phyloP scores from a whole-genome alignment of 2,888 invertebrate species.

The Deilephila porcellus region DNA sequence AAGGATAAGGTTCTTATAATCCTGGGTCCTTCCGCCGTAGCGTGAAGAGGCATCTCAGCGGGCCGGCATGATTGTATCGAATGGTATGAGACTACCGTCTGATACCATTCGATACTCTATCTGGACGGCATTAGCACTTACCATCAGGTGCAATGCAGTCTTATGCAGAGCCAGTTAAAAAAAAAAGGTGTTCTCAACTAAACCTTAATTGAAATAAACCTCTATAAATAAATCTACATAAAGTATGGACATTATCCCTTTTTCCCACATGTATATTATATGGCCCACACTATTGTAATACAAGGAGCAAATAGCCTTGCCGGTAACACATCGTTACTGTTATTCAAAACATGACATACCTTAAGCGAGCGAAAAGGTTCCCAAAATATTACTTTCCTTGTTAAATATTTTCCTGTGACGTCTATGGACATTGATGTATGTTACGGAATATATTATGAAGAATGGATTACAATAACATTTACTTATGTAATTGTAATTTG shows the following conservation, averaged over 20 bases:
- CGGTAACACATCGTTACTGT: constrained; percentile 20
- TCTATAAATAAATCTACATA: constrained; percentile 4
- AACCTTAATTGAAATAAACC: not conserved
- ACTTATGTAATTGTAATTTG: too few relatives aligned
- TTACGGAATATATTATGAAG: not conserved
- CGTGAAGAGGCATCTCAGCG: too few relatives aligned
- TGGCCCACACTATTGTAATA: constrained; percentile 13
- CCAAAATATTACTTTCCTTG: constrained; percentile 18
- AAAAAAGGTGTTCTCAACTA: too few relatives aligned
- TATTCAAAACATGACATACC: constrained; percentile 19
- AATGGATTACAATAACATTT: too few relatives aligned
- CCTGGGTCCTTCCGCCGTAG: too few relatives aligned
- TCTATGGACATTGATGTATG: constrained; percentile 10
- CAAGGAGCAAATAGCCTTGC: not conserved
- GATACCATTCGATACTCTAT: too few relatives aligned
- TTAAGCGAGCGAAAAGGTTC: constrained; percentile 7
- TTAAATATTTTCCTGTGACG: not conserved
- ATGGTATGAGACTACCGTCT: too few relatives aligned
- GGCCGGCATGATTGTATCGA: too few relatives aligned
- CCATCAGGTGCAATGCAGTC: too few relatives aligned
- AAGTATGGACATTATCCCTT: constrained; percentile 8
- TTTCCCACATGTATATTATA: not conserved
- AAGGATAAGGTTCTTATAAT: too few relatives aligned
- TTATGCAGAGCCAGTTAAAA: too few relatives aligned
- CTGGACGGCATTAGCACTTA: too few relatives aligned